These are phyloP conservation scores for Ypsolopha sequella DNA, from an alignment of 2,888 invertebrate genomes.

Conservation along the genomic window DNA sequence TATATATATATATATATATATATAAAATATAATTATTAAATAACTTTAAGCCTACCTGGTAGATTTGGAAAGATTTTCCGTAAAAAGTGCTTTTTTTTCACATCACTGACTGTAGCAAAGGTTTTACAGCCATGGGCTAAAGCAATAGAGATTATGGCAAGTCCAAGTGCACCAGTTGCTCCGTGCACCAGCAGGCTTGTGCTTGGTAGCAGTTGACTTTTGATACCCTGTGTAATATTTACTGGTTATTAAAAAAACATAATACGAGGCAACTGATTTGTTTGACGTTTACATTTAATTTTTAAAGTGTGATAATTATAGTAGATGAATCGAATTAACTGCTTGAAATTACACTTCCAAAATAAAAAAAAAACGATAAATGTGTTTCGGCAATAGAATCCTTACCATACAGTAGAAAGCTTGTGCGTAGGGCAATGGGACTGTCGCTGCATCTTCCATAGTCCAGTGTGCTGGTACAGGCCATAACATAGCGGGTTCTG, in stretches of 20 bases:
- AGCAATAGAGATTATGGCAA: conserved; percentile 1
- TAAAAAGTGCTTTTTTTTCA: conserved; percentile 3
- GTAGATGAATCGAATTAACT: too few relatives aligned
- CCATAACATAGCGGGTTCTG: conserved; percentile 69
- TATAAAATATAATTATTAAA: too few relatives aligned
- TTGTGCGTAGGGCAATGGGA: conserved; percentile 79
- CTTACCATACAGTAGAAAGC: conserved; percentile 46
- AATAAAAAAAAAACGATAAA: too few relatives aligned
- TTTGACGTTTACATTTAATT: too few relatives aligned
- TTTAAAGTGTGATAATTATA: too few relatives aligned
- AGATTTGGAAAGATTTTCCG: conserved; percentile 1
- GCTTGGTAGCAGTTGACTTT: background rate
- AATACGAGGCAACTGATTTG: too few relatives aligned
- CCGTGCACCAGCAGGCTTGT: conserved; percentile 2
- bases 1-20: too few relatives aligned
- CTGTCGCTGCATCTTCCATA: conserved; percentile 79
- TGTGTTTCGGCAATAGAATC: too few relatives aligned
- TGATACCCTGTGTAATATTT: background rate
- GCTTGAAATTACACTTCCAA: too few relatives aligned
- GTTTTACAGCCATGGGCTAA: conserved; percentile 1
- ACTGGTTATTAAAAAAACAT: too few relatives aligned
- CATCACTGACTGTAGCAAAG: conserved; percentile 5
- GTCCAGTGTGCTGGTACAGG: conserved; percentile 76
- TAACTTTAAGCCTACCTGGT: background rate
- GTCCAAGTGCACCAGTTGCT: conserved; percentile 4